Conservation (phyloP, 2,113 vertebrate genomes). For the Microtus ochrogaster region DNA sequence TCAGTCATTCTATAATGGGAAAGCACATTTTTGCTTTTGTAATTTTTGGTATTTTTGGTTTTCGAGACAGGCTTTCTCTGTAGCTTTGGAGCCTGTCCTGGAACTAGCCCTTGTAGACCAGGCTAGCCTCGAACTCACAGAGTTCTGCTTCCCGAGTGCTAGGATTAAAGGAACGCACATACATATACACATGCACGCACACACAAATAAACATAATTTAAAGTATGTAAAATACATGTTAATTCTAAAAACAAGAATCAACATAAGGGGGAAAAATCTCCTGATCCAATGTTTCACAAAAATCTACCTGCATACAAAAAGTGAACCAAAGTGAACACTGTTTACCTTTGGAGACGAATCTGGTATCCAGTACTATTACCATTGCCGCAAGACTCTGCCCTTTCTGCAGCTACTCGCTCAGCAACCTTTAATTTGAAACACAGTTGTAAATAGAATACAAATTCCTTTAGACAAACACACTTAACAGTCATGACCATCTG, state of each 20-base stretch:
- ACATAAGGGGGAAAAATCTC: background rate
- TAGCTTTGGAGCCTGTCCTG: too few relatives aligned
- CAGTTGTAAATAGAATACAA: background rate
- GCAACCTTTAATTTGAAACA: slow-evolving; percentile 90
- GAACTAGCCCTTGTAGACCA: too few relatives aligned
- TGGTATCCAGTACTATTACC: slow-evolving; percentile 97
- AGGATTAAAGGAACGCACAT: too few relatives aligned
- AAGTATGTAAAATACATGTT: background rate
- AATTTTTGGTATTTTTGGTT: background rate
- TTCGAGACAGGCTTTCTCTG: too few relatives aligned
- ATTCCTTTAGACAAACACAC: background rate
- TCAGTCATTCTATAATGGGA: background rate
- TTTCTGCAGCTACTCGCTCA: slow-evolving; percentile 95
- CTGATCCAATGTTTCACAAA: background rate
- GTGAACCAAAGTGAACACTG: background rate
- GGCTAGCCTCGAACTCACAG: too few relatives aligned
- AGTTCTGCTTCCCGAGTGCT: too few relatives aligned
- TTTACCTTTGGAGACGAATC: slow-evolving; percentile 96
- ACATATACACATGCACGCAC: background rate
- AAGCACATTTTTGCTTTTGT: background rate
- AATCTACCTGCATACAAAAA: slow-evolving; percentile 1
- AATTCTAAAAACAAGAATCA: slow-evolving; percentile 12
- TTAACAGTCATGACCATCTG: background rate
- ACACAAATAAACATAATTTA: background rate
- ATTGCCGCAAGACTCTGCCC: slow-evolving; percentile 93